Evolutionary conservation across 2,113 vertebrate species (phyloP).

Genomic region (Edolisoma coerulescens): DNA sequence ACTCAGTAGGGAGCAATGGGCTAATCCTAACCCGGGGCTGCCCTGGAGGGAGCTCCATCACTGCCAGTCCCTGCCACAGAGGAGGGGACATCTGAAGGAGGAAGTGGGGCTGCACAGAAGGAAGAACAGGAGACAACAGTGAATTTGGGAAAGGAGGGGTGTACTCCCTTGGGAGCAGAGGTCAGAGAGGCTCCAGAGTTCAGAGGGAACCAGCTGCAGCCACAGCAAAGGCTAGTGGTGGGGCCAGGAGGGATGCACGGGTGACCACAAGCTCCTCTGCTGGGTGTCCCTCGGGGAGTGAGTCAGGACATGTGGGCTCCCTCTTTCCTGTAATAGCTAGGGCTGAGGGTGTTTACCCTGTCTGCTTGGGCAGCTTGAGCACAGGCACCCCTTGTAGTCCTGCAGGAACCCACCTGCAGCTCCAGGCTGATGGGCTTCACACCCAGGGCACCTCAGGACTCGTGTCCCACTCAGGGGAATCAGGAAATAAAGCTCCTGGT

Average conservation of each 20-base stretch:
- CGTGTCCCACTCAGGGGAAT: neutral
- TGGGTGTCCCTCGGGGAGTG: neutral
- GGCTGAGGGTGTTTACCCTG: neutral
- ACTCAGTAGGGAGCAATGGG: neutral
- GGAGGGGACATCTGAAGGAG: neutral
- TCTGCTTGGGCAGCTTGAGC: neutral
- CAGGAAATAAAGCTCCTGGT: neutral
- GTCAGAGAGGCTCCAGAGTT: neutral
- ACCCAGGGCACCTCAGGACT: neutral
- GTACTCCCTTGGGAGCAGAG: neutral
- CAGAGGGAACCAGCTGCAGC: neutral
- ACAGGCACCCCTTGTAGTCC: conserved; percentile 10
- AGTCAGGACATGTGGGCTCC: conserved; percentile 4
- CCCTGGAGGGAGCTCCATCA: neutral
- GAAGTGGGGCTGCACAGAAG: rapidly evolving
- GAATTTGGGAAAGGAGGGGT: neutral
- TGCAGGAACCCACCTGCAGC: neutral
- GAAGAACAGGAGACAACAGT: neutral
- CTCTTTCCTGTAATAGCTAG: neutral
- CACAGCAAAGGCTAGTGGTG: neutral
- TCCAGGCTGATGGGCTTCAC: neutral
- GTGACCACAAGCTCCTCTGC: neutral
- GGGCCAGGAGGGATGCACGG: neutral
- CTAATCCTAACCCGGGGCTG: neutral
- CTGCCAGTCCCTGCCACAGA: rapidly evolving